Evolutionary conservation across 2,888 invertebrate genomes (phyloP).

Genomic region (Laothoe populi): DNA sequence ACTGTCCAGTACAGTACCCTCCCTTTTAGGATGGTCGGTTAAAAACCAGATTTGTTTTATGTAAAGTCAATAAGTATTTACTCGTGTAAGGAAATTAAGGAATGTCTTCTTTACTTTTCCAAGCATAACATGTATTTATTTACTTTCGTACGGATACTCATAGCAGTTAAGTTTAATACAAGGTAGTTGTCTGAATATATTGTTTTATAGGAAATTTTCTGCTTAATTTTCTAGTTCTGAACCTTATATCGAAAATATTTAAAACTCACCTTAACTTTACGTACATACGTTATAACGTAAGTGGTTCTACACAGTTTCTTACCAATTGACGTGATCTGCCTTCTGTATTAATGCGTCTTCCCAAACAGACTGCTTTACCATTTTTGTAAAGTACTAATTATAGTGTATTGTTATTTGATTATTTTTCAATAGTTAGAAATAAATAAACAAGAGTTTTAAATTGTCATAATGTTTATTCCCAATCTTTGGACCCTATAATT

Average conservation of each 20-base stretch:
- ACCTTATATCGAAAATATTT: background rate
- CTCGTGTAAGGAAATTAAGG: too few species aligned
- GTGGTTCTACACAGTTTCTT: background rate
- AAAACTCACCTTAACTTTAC: background rate
- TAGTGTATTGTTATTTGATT: background rate
- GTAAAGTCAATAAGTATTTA: too few species aligned
- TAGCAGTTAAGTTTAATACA: too few species aligned
- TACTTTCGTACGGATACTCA: too few species aligned
- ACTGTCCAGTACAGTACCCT: too few species aligned
- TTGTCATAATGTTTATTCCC: conserved; percentile 88
- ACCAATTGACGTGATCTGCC: background rate
- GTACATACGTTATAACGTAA: background rate
- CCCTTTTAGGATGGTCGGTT: too few species aligned
- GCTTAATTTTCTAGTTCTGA: too few species aligned
- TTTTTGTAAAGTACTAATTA: background rate
- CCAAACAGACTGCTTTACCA: background rate
- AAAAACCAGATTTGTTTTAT: too few species aligned
- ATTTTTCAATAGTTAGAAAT: conserved; percentile 26
- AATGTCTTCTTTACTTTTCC: too few species aligned
- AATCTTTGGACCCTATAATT: conserved; percentile 90
- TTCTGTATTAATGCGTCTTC: background rate
- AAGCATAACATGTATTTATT: too few species aligned
- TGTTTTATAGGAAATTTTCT: too few species aligned
- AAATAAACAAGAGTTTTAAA: conserved; percentile 70
- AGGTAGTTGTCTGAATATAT: too few species aligned